Conservation (phyloP, 2,113 vertebrate species). For the Gadus chalcogrammus region DNA sequence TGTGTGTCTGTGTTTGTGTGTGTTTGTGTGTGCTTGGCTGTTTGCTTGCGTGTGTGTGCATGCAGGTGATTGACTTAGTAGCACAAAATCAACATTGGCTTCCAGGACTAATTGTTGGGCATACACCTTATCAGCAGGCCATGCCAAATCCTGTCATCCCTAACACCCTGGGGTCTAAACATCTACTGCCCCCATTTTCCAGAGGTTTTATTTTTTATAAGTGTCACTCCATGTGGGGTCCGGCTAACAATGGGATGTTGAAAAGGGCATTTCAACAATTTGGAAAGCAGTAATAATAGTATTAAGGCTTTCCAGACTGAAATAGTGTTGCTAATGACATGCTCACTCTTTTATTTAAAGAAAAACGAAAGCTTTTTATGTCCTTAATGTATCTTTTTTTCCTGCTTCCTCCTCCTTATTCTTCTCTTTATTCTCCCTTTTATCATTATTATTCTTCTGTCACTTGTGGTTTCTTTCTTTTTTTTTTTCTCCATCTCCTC, state of each 20-base stretch:
- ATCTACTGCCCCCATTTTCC: not conserved
- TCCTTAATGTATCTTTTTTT: slow-evolving; percentile 47
- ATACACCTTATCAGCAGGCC: too few relatives aligned
- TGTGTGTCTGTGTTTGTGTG: too few relatives aligned
- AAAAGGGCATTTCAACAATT: slow-evolving; percentile 24
- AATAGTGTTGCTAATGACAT: slow-evolving; percentile 42
- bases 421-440: slow-evolving; percentile 42
- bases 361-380: slow-evolving; percentile 38
- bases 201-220: not conserved
- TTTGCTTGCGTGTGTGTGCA: not conserved
- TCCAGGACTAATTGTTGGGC: too few relatives aligned
- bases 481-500: slow-evolving; percentile 62
- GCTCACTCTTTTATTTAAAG: slow-evolving; percentile 28
- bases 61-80: not conserved
- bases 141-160: too few relatives aligned
- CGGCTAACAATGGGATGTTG: not conserved
- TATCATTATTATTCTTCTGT: slow-evolving; percentile 48
- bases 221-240: not conserved
- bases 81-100: too few relatives aligned
- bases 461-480: slow-evolving; percentile 24
- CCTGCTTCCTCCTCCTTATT: slow-evolving; percentile 34
- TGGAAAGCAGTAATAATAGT: slow-evolving; percentile 24
- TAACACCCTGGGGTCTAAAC: too few relatives aligned
- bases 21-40: not conserved
- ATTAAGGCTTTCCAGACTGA: slow-evolving; percentile 32